Conservation (phyloP, 2,113 vertebrate species). For the Emydura subglobosa region DNA sequence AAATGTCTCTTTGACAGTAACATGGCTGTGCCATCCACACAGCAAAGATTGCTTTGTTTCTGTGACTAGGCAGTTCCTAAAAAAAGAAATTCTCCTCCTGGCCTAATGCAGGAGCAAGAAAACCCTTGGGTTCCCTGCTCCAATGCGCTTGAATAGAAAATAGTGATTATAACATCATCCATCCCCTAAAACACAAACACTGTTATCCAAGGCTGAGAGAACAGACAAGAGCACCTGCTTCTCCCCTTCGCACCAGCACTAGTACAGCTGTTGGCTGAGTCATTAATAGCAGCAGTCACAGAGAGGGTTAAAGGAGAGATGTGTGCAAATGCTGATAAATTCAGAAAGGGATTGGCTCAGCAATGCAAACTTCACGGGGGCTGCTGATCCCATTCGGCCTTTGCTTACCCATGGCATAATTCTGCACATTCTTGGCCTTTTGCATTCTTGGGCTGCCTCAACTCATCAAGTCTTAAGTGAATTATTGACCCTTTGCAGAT, state of each 20-base stretch:
- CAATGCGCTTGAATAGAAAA: not conserved
- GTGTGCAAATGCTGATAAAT: not conserved
- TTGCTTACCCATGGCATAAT: not conserved
- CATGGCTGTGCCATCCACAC: not conserved
- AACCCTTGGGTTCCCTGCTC: too few relatives aligned
- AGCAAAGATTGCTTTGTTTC: not conserved
- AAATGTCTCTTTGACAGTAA: not conserved
- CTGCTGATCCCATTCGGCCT: too few relatives aligned
- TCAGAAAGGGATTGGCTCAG: not conserved
- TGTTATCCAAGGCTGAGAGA: not conserved
- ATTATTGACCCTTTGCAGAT: not conserved
- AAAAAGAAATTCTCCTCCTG: not conserved
- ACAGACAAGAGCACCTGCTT: too few relatives aligned
- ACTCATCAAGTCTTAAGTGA: not conserved
- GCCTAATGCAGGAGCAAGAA: not conserved
- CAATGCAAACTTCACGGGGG: not conserved
- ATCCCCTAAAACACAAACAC: not conserved
- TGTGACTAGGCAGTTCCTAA: not conserved
- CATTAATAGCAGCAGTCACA: not conserved
- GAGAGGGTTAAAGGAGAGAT: not conserved
- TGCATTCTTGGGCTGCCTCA: not conserved
- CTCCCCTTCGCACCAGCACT: not conserved
- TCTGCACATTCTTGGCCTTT: not conserved
- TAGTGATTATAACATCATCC: not conserved
- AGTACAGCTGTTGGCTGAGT: not conserved